Conservation (phyloP, 2,888 invertebrate species). For the Chrysolina haemoptera region DNA sequence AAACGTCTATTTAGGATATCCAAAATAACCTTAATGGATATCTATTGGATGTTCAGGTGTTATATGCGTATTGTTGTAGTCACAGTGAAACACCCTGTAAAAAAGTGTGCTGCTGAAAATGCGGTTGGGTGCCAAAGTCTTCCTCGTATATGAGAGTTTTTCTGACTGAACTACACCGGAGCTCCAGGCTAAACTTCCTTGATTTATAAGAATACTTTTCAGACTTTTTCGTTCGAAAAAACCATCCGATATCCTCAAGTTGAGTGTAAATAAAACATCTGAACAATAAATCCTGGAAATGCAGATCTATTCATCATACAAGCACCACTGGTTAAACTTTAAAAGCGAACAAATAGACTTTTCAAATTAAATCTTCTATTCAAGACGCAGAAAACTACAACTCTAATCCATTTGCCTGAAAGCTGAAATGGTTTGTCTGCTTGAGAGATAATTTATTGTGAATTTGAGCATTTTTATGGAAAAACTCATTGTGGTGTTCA, state of each 20-base stretch:
- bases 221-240: conserved; percentile 36
- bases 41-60: too few relatives aligned
- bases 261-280: conserved; percentile 48
- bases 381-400: conserved; percentile 47
- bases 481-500: conserved; percentile 11
- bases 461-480: conserved; percentile 32
- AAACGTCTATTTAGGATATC: too few relatives aligned
- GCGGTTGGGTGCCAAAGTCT: too few relatives aligned
- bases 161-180: background rate
- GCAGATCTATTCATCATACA: conserved; percentile 53
- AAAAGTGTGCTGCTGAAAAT: too few relatives aligned
- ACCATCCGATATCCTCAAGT: conserved; percentile 41
- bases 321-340: conserved; percentile 46
- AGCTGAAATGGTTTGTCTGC: conserved; percentile 40
- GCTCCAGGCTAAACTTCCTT: conserved; percentile 37
- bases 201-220: conserved; percentile 31
- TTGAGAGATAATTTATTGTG: conserved; percentile 39
- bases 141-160: background rate
- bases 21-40: too few relatives aligned
- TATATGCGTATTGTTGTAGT: too few relatives aligned
- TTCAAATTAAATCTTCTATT: conserved; percentile 49
- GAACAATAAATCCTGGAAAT: conserved; percentile 49
- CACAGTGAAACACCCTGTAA: too few relatives aligned
- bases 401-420: conserved; percentile 47
- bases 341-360: conserved; percentile 48